Conservation (phyloP, 2,113 vertebrate species). For the Gnathonemus longibarbis region DNA sequence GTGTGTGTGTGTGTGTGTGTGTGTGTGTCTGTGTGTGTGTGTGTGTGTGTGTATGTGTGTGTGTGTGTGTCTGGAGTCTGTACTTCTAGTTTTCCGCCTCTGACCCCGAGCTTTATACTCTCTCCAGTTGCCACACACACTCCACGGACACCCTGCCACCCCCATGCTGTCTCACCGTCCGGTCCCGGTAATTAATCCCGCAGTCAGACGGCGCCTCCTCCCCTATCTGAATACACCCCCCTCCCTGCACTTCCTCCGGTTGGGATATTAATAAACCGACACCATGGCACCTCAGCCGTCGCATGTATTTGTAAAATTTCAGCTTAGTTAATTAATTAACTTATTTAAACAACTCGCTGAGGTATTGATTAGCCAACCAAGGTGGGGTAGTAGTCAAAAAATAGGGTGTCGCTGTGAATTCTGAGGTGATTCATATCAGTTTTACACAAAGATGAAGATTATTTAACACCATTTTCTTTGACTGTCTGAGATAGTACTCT, state of each 20-base stretch:
- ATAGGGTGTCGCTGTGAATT: not conserved
- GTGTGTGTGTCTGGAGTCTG: not conserved
- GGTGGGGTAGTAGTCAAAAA: not conserved
- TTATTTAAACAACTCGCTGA: not conserved
- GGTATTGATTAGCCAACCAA: no score
- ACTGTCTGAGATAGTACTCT: not conserved
- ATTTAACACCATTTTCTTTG: not conserved
- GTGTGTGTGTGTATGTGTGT: no score
- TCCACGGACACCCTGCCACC: slow-evolving; percentile 11
- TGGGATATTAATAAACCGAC: slow-evolving; percentile 25
- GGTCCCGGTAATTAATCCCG: slow-evolving; percentile 34
- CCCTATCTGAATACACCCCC: slow-evolving; percentile 7
- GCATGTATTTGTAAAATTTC: not conserved
- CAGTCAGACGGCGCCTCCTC: slow-evolving; percentile 22
- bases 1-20: not conserved
- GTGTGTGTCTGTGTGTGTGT: no score
- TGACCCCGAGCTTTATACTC: not conserved
- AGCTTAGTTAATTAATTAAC: not conserved
- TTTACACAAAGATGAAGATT: not conserved
- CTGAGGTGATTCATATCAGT: not conserved
- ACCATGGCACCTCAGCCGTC: not conserved
- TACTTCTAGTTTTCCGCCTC: not conserved
- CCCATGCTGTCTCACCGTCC: not conserved
- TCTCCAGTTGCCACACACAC: not conserved
- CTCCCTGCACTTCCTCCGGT: slow-evolving; percentile 30